Base-by-base conservation (phyloP, 1,140 invertebrate species). In the Zaprionus ornatus region DNA sequence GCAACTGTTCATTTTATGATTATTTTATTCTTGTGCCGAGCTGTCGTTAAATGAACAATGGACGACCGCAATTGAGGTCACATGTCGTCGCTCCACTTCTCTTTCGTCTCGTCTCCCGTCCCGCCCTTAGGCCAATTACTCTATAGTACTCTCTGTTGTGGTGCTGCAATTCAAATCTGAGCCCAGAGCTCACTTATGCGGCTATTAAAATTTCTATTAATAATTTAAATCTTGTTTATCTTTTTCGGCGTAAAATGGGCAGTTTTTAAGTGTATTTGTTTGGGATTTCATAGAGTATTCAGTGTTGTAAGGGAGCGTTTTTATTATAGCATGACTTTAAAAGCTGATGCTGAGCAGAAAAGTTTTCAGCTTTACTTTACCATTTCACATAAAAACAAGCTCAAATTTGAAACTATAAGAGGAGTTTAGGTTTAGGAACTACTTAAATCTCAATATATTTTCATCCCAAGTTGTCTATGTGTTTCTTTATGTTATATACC, bases 1-100 rank as follows among this genome's bases (percentile, higher is more conserved):
- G 35, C 29, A 74, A 63, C 59, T 74, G 65, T 60, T 75, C 68
- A 63, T 75, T 71, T 71, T 75, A 59, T 71, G 60, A 4, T 25
- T 57, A 17, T 42, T 74, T 74, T 70, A 55, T 70, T 69, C 42
- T 60, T 73, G 27, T 65, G 50, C 40, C 45, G 71, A n/a, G 32
- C 60, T 75, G 61, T 78, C 75, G 78, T 80, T 88, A 87, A 87
- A 88, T 87, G 85, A 90, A 87, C 84, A 87, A 87, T 90, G 80
- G 74, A 71, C 61, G 84, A 66, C 68, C 82, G 71, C 80, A 87
- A 87, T 87, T 87, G 85, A 73, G 84, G 85, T 80, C 85, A 80
- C 77, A 82, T 56, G 57, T n/a, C 37, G n/a, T 40, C 56, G 27
- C 19, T 27, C 17, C 77, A 83, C 79, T 79, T 83, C 72, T 54